These are phyloP conservation scores for Podarcis cretensis DNA, from an alignment of 2,113 vertebrate genomes.

Conservation along the genomic window DNA sequence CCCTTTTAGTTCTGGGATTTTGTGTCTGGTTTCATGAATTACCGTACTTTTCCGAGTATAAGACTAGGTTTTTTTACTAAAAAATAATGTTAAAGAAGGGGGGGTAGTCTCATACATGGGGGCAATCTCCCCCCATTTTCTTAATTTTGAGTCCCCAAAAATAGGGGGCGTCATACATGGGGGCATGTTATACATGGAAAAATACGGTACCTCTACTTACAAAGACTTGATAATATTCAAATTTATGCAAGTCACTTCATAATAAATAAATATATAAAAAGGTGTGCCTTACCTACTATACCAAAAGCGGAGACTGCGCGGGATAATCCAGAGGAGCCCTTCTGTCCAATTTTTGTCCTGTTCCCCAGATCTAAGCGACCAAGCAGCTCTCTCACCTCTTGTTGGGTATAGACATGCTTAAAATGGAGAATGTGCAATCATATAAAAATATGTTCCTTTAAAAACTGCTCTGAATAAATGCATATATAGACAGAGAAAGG, in stretches of 20 bases:
- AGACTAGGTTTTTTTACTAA: too few relatives aligned
- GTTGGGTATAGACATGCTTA: constrained; percentile 94
- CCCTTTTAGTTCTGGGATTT: background rate
- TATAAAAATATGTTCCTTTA: background rate
- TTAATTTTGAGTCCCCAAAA: too few relatives aligned
- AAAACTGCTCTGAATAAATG: background rate
- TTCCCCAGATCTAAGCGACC: constrained; percentile 95
- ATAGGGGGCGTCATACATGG: too few relatives aligned
- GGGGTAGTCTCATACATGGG: too few relatives aligned
- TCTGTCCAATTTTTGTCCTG: constrained; percentile 93
- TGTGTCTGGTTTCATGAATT: too few relatives aligned
- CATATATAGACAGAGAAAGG: background rate
- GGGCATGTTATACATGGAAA: too few relatives aligned
- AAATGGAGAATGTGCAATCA: constrained; percentile 42
- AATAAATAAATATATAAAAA: background rate
- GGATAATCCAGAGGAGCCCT: constrained; percentile 91
- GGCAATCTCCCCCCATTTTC: too few relatives aligned
- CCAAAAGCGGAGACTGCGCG: constrained; percentile 90
- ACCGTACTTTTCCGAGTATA: too few relatives aligned
- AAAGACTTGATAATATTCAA: background rate
- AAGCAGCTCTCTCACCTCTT: constrained; percentile 92
- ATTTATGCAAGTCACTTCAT: constrained; percentile 57
- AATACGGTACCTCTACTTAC: background rate
- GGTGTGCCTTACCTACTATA: constrained; percentile 87
- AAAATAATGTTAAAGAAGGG: too few relatives aligned